Conservation (phyloP, 2,888 invertebrate species). For the Pyrrhia umbra region DNA sequence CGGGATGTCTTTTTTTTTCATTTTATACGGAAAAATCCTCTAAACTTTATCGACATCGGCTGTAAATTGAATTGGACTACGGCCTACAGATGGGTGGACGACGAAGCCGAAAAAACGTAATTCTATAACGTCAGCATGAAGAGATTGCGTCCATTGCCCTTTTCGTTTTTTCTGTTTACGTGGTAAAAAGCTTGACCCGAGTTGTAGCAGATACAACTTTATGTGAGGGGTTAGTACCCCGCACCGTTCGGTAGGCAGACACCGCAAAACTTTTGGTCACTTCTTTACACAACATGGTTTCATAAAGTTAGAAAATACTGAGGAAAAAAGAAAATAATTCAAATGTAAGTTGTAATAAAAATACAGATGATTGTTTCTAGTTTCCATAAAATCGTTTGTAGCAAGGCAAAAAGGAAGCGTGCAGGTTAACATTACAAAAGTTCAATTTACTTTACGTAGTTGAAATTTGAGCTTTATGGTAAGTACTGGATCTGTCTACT, state of each 20-base stretch:
- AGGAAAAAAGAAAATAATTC: too few relatives aligned
- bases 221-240: conserved; percentile 34
- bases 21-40: conserved; percentile 7
- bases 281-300: conserved; percentile 14
- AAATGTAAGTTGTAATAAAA: too few relatives aligned
- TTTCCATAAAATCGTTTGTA: too few relatives aligned
- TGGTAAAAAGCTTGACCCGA: conserved; percentile 51
- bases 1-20: not conserved
- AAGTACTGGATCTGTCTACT: too few relatives aligned
- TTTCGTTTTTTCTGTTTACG: conserved; percentile 50
- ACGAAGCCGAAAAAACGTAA: conserved; percentile 46
- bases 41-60: conserved; percentile 36
- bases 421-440: too few relatives aligned
- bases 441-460: too few relatives aligned
- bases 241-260: conserved; percentile 6
- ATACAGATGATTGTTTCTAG: too few relatives aligned
- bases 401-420: too few relatives aligned
- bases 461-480: too few relatives aligned
- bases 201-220: conserved; percentile 45
- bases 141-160: conserved; percentile 45
- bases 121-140: conserved; percentile 52
- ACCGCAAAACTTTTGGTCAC: conserved; percentile 16
- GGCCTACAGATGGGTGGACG: conserved; percentile 16
- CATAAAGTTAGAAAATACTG: conserved; percentile 8
- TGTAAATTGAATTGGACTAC: conserved; percentile 54